Evolutionary conservation across 1,140 invertebrate genomes (phyloP), one percentile per base, ranked within the genome.

Genomic region (Trigoniulus corallinus): DNA sequence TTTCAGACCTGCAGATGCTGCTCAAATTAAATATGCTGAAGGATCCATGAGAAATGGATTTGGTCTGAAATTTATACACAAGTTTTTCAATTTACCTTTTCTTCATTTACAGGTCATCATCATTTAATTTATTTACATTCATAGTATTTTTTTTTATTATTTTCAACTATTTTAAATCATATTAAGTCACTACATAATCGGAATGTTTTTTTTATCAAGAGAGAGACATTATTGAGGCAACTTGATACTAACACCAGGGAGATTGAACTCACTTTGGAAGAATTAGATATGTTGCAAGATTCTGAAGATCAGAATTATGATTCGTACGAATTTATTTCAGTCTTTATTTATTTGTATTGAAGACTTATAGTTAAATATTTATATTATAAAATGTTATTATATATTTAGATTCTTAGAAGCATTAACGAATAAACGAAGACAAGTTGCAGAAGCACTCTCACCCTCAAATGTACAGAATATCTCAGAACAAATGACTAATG

Each of bases 21-120:
- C 77, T 1, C 75, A 83, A 62, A 74, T 94, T 23, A 74, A 88
- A 46, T 95, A 91, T 64, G 81, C 87, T 2, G 88, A 95, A 64
- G 79, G 86, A 1, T 96, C 91, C 1, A 96, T 97, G 92, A 77
- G 88, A 61, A 96, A 95, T 73, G 88, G 89, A 10, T 96, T 94
- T 74, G 93, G 93, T 25, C 67, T 97, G 43, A 86, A 89, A 66
- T 76, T 92, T 52, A 68, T 98, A 27, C 88, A 98, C 68, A 92
- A 91, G 70, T 97, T 96, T 67, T 87, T 97, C 59, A 96, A 94
- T 71, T 71, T 97, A 55, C 93, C 93, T 51, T 98, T 95, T 62
- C 72, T 97, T 29, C 81, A 88, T 62, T 67, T 97, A 18, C 92
- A 97, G 74, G 72, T 73, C 53, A 54, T 34, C 25, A 20, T 3